Percentiles rank a stretch among this genome's conserved stretches.
phyloP scores from a whole-genome alignment of 2,113 vertebrate genomes.

The Otocyon megalotis region DNA sequence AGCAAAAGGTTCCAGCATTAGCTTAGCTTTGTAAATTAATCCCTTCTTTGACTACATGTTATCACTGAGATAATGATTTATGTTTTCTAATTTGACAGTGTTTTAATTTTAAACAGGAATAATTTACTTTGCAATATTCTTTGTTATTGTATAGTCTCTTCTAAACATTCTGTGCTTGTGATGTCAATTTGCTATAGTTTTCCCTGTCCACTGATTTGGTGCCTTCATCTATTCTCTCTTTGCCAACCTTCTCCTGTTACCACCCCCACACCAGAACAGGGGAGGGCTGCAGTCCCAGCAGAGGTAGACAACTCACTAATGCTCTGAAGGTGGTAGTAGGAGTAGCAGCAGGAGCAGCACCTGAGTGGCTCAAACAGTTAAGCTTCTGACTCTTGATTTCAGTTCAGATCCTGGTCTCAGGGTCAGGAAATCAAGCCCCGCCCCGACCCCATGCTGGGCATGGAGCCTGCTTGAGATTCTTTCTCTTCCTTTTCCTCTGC shows the following conservation, averaged over 20 bases:
- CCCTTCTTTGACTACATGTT: neutral
- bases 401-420: neutral
- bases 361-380: neutral
- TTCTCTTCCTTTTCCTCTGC: neutral
- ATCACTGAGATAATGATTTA: neutral
- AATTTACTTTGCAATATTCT: conserved; percentile 4
- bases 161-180: neutral
- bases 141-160: neutral
- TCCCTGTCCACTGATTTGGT: neutral
- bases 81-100: neutral
- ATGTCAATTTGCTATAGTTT: neutral
- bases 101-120: conserved; percentile 15
- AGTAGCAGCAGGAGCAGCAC: neutral
- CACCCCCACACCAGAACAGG: neutral
- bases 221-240: neutral
- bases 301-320: neutral
- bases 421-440: neutral
- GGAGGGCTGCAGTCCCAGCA: neutral
- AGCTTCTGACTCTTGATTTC: neutral
- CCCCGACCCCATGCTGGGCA: neutral
- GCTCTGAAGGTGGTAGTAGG: neutral
- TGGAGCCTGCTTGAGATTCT: neutral
- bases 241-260: neutral
- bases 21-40: neutral
- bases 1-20: neutral